Conservation (phyloP, 2,888 invertebrate species). For the Drosophila phalerata region DNA sequence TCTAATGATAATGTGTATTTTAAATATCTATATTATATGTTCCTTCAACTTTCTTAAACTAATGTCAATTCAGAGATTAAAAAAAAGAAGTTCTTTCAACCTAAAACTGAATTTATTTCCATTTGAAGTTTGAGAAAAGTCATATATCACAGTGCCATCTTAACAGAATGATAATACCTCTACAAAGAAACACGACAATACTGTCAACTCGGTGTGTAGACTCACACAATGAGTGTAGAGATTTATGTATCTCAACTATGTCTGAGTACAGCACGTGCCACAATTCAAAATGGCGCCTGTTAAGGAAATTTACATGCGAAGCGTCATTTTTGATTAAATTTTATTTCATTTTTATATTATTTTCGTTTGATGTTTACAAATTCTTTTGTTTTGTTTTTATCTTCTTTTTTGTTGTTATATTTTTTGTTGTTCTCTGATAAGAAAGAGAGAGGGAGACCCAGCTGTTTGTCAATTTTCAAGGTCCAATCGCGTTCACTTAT, state of each 20-base stretch:
- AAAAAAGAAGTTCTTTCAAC: not conserved
- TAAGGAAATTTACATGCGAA: slow-evolving; percentile 28
- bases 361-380: slow-evolving; percentile 21
- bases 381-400: slow-evolving; percentile 35
- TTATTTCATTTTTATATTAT: slow-evolving; percentile 30
- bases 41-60: not conserved
- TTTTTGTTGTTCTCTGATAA: slow-evolving; percentile 30
- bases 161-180: slow-evolving; percentile 1
- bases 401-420: slow-evolving; percentile 22
- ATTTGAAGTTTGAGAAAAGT: not conserved
- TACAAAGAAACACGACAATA: not conserved
- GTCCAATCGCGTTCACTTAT: slow-evolving; percentile 60
- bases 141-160: not conserved
- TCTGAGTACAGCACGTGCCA: slow-evolving; percentile 46
- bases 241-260: slow-evolving; percentile 10
- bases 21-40: not conserved
- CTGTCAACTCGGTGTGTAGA: slow-evolving; percentile 31
- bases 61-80: not conserved
- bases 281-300: slow-evolving; percentile 51
- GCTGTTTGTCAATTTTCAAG: slow-evolving; percentile 76
- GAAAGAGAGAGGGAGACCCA: slow-evolving; percentile 40
- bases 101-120: not conserved
- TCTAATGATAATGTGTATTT: too few relatives aligned
- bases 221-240: slow-evolving; percentile 22
- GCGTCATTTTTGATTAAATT: slow-evolving; percentile 39